Evolutionary conservation across 2,797 vertebrate genomes (phyloP).

Genomic region (Echiichthys vipera): DNA sequence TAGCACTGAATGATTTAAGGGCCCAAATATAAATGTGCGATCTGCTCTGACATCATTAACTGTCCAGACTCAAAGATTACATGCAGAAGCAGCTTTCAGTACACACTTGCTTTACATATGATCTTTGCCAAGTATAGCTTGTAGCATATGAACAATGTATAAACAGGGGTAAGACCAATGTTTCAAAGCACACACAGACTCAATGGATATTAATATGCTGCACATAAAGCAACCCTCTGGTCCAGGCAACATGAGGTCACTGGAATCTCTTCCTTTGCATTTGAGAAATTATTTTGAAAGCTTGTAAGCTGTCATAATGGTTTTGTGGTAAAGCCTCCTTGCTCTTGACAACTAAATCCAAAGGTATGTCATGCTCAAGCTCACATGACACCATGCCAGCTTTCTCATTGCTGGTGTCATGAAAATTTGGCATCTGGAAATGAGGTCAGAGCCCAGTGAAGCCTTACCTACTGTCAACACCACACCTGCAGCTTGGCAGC

Average conservation of each 20-base stretch:
- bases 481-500: constrained; percentile 11
- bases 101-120: too few relatives aligned
- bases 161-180: neutral
- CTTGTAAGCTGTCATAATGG: neutral
- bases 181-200: neutral
- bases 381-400: constrained; percentile 47
- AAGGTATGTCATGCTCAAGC: constrained; percentile 19
- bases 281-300: neutral
- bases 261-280: neutral
- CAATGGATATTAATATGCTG: neutral
- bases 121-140: too few relatives aligned
- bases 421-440: constrained; percentile 10
- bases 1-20: neutral
- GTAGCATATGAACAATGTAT: neutral
- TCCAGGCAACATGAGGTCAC: too few relatives aligned
- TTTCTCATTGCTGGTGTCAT: constrained; percentile 36
- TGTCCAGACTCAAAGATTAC: too few relatives aligned
- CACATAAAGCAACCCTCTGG: neutral
- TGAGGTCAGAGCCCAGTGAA: constrained; percentile 22
- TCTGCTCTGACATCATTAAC: neutral
- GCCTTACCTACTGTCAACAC: neutral
- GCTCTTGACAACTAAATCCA: constrained; percentile 27
- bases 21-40: neutral
- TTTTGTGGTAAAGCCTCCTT: neutral
- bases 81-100: too few relatives aligned